Evolutionary conservation across 37 sponge, comb jelly and placozoan genomes (phyloP).

Genomic region (Chondrosia reniformis): DNA sequence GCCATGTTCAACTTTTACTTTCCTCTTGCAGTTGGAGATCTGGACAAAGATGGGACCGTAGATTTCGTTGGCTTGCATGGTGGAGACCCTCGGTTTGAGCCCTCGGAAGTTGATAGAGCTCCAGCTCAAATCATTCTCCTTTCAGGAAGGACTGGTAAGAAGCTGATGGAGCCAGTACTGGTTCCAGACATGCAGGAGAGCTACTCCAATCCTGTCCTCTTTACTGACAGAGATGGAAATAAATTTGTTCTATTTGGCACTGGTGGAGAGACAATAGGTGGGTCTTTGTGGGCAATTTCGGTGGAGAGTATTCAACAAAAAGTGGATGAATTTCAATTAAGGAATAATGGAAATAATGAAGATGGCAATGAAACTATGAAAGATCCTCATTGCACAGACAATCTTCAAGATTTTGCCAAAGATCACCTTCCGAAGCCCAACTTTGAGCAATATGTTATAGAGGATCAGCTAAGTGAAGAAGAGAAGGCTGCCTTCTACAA

Average conservation of each 20-base stretch:
- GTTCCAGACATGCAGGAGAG: conserved; percentile 75
- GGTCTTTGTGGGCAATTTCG: conserved; percentile 71
- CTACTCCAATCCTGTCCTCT: conserved; percentile 68
- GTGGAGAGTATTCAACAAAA: conserved; percentile 37
- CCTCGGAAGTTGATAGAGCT: conserved; percentile 25
- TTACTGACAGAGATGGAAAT: background rate
- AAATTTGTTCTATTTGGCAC: conserved; percentile 54
- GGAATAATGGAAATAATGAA: background rate
- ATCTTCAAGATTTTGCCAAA: background rate
- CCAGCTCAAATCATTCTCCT: conserved; percentile 43
- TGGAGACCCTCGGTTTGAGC: conserved; percentile 53
- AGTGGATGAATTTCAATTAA: background rate
- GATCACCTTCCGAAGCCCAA: too few relatives aligned
- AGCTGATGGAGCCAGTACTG: conserved; percentile 40
- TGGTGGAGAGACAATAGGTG: conserved; percentile 78
- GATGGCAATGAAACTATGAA: background rate
- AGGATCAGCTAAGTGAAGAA: background rate
- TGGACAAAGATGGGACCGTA: conserved; percentile 66
- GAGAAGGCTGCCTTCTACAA: background rate
- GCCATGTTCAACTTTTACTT: conserved; percentile 59
- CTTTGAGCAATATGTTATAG: background rate
- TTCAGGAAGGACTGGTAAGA: conserved; percentile 72
- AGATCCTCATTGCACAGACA: background rate
- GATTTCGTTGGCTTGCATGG: conserved; percentile 69
- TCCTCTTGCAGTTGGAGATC: conserved; percentile 52